Percentiles rank a stretch among this genome's conserved stretches.
Conservation (phyloP, 2,888 invertebrate species). For the Pterostichus madidus region DNA sequence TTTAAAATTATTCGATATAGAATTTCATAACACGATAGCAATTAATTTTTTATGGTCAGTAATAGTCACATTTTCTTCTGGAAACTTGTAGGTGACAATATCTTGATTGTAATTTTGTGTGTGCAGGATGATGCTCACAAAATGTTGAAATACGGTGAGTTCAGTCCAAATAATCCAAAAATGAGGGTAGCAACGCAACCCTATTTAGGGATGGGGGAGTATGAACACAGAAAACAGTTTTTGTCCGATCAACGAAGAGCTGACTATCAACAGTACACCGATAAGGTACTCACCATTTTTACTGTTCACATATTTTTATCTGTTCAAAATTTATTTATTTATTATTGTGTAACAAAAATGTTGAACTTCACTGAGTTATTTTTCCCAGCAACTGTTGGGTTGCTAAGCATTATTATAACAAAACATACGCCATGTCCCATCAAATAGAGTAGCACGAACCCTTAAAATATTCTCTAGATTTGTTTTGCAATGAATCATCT, state of each 20-base stretch:
- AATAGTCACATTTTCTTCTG: too few relatives aligned
- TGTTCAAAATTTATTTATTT: background rate
- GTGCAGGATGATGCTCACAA: constrained; percentile 72
- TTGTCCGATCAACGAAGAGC: constrained; percentile 78
- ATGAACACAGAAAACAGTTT: constrained; percentile 79
- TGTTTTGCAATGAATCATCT: too few relatives aligned
- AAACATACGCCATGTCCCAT: too few relatives aligned
- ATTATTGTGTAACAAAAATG: too few relatives aligned
- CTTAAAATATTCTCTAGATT: background rate
- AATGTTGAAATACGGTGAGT: constrained; percentile 82
- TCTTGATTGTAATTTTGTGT: background rate
- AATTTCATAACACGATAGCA: background rate
- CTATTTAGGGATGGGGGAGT: constrained; percentile 81
- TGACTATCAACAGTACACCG: constrained; percentile 81
- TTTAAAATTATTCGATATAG: background rate
- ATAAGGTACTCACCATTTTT: constrained; percentile 76
- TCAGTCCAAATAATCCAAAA: constrained; percentile 82
- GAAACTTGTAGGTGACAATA: background rate
- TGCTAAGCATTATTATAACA: background rate
- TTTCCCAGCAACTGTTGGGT: background rate
- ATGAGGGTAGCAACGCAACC: constrained; percentile 78
- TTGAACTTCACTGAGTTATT: too few relatives aligned
- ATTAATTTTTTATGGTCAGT: too few relatives aligned
- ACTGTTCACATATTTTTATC: background rate
- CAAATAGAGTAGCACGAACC: too few relatives aligned